Evolutionary conservation across 2,888 invertebrate species (phyloP), one percentile per base, ranked within the genome.

Genomic region (Omphaloscelis lunosa): DNA sequence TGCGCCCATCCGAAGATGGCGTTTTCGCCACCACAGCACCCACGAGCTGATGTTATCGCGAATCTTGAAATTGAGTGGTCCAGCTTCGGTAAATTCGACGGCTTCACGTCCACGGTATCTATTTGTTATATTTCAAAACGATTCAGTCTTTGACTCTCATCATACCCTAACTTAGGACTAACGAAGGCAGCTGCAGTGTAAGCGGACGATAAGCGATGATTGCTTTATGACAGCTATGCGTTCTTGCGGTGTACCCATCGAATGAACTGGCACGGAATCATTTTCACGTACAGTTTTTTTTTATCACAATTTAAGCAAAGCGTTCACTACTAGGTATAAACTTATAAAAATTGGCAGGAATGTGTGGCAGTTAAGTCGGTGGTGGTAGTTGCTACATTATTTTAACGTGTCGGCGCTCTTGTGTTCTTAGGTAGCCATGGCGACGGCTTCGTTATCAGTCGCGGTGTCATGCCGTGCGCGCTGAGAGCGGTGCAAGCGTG

Each of bases 11-110:
- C 95, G 94, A 94, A 95, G 95, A 95, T 94, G 96, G 91, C 95
- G 94, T 91, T 95, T 94, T 94, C 96, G 96, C 96, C 96, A 95
- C 96, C 96, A 95, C 96, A 96, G 94, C 90, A 96, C 95, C 96
- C 96, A 96, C 94, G 95, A 95, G 87, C 94, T 95, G 93, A 96
- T 93, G 90, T 95, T 95, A 90, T 96, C 96, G 91, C 96, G 96
- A 96, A 96, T 96, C 91, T 95, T 96, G 96, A 88, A 88, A 87
- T 90, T 84, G 89, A 92, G 81, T 87, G 88, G 90, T 89, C 86
- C 91, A 88, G 76, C 82, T 85, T 84, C 78, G 78, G 75, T 77
- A 83, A 89, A 87, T 86, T 80, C 88, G 86, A 87, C 90, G 86
- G 85, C 86, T 83, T 88, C 88, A 84, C 88, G 89, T 89, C 87